A percentile compares a stretch with the other conserved stretches of the same genome.
Evolutionary conservation across 2,113 vertebrate genomes (phyloP).

Genomic region (Periophthalmodon schlosseri): DNA sequence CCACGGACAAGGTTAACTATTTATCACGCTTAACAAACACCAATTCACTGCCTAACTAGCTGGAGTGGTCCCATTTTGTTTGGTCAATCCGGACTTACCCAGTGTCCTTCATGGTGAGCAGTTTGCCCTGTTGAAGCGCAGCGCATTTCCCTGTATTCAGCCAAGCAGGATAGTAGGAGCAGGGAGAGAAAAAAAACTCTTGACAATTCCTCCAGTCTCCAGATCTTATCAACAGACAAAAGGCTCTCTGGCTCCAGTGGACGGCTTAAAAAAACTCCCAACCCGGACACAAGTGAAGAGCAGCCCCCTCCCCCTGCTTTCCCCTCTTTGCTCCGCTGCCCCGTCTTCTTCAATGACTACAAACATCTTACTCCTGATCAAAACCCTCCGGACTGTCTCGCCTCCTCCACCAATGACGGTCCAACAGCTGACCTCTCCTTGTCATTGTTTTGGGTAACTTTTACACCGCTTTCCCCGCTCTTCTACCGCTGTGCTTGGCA

Average conservation of each 20-base stretch:
- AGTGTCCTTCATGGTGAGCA: slow-evolving; percentile 75
- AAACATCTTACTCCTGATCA: slow-evolving; percentile 49
- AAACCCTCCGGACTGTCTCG: slow-evolving; percentile 58
- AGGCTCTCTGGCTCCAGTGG: slow-evolving; percentile 72
- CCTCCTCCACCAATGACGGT: slow-evolving; percentile 56
- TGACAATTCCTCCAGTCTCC: slow-evolving; percentile 62
- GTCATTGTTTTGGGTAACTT: slow-evolving; percentile 13
- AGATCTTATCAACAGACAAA: slow-evolving; percentile 81
- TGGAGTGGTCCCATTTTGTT: slow-evolving; percentile 20
- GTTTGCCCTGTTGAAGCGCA: slow-evolving; percentile 44
- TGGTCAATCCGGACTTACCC: slow-evolving; percentile 74
- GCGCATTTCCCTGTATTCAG: slow-evolving; percentile 56
- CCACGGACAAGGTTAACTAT: slow-evolving; percentile 42
- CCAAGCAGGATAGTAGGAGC: slow-evolving; percentile 67
- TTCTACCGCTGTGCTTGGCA: slow-evolving; percentile 68
- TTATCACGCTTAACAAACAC: background rate
- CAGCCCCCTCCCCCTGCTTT: slow-evolving; percentile 58
- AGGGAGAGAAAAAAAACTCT: slow-evolving; percentile 65
- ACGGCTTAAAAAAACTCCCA: slow-evolving; percentile 64
- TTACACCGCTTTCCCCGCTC: slow-evolving; percentile 41
- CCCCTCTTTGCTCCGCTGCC: slow-evolving; percentile 54
- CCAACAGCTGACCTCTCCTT: slow-evolving; percentile 55
- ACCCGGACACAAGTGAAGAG: slow-evolving; percentile 61
- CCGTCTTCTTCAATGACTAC: slow-evolving; percentile 67
- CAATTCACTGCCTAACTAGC: slow-evolving; percentile 14